These are phyloP conservation scores for Tachysurus fulvidraco DNA, from an alignment of 2,113 vertebrate species.

Conservation along the genomic window DNA sequence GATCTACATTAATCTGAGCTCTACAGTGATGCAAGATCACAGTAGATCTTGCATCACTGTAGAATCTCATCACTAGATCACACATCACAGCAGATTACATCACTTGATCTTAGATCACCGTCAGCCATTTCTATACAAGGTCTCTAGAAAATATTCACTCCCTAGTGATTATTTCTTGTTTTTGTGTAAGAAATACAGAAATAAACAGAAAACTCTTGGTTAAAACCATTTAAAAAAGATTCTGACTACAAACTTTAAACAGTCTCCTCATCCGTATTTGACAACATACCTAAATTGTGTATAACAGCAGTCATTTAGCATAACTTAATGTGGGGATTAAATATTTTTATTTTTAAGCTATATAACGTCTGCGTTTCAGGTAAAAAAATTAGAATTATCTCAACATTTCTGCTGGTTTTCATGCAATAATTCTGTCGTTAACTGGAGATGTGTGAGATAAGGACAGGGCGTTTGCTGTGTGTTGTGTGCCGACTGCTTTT, in stretches of 20 bases:
- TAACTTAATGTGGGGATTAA: background rate
- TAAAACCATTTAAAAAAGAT: too few relatives aligned
- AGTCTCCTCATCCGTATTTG: background rate
- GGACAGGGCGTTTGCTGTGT: conserved; percentile 29
- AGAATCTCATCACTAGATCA: too few relatives aligned
- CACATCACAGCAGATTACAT: too few relatives aligned
- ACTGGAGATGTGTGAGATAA: conserved; percentile 14
- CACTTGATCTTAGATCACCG: too few relatives aligned
- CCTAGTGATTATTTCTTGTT: background rate
- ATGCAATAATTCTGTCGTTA: background rate
- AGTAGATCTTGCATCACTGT: too few relatives aligned
- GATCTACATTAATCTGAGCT: too few relatives aligned
- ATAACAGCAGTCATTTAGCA: background rate
- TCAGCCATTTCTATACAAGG: background rate
- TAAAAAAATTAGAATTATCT: too few relatives aligned
- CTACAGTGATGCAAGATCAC: too few relatives aligned
- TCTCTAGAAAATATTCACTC: background rate
- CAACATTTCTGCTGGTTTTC: background rate
- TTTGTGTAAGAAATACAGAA: background rate
- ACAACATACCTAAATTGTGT: background rate
- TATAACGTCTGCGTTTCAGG: background rate
- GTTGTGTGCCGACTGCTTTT: conserved; percentile 59
- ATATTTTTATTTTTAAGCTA: background rate
- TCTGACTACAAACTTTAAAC: too few relatives aligned
- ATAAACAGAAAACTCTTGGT: too few relatives aligned